phyloP scores from a whole-genome alignment of 2,797 vertebrate species.

The Telmatherina bonti region DNA sequence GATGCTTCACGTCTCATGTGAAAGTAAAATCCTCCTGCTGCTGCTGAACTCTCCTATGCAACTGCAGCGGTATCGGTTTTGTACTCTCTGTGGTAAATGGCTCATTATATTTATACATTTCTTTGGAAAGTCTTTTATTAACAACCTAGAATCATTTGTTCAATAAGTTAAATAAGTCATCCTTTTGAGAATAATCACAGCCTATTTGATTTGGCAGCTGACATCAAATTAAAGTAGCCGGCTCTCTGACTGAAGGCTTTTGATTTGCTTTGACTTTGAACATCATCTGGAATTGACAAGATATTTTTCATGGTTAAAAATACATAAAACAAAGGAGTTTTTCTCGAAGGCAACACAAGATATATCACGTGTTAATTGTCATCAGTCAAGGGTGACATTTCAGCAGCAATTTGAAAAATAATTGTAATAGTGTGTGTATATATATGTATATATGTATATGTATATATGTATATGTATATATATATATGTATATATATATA shows the following conservation, averaged over 20 bases:
- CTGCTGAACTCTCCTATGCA: conserved; percentile 25
- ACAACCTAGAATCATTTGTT: conserved; percentile 14
- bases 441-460: too few species aligned
- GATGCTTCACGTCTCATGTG: conserved; percentile 49
- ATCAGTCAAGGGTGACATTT: conserved; percentile 25
- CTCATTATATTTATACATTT: conserved; percentile 3
- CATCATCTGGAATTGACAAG: conserved; percentile 20
- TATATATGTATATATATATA: too few species aligned
- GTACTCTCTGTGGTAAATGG: conserved; percentile 32
- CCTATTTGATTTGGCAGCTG: conserved; percentile 24
- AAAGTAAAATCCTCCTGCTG: conserved; percentile 44
- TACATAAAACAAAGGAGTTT: conserved; percentile 25
- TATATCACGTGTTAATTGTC: conserved; percentile 54
- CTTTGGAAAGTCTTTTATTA: conserved; percentile 16
- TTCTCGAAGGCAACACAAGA: conserved; percentile 21
- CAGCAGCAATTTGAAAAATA: conserved; percentile 23
- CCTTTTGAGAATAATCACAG: conserved; percentile 20
- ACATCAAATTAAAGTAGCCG: conserved; percentile 21
- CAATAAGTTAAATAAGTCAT: conserved; percentile 6
- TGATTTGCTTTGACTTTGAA: conserved; percentile 39
- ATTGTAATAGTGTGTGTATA: too few species aligned
- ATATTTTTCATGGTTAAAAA: conserved; percentile 45
- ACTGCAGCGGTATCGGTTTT: conserved; percentile 6
- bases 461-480: too few species aligned
- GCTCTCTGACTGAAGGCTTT: not conserved